These are phyloP conservation scores for Choreutis nemorana DNA, from an alignment of 2,888 invertebrate species.

Conservation along the genomic window DNA sequence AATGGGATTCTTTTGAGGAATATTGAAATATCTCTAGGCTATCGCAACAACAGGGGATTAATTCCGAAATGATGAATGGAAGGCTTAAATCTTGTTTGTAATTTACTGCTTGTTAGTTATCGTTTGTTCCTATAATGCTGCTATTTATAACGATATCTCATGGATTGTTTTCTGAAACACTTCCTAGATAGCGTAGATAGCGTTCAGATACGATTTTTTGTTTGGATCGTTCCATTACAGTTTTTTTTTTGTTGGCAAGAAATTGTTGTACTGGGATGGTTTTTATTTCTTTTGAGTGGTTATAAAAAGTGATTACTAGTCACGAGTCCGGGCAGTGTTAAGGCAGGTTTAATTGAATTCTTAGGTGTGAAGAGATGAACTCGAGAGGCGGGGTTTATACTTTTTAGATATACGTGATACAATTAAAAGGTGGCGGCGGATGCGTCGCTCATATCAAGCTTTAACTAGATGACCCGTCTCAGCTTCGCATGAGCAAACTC, in stretches of 20 bases:
- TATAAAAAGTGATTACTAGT: constrained; percentile 55
- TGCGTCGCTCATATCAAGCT: too few species aligned
- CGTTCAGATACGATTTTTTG: too few species aligned
- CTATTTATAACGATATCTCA: constrained; percentile 14
- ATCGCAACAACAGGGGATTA: constrained; percentile 38
- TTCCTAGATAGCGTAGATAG: too few species aligned
- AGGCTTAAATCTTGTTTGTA: constrained; percentile 44
- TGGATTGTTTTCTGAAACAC: too few species aligned
- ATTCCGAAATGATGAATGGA: constrained; percentile 49
- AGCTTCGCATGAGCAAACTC: too few species aligned
- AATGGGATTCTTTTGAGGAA: constrained; percentile 52
- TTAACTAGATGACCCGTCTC: too few species aligned
- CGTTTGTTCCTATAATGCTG: constrained; percentile 28
- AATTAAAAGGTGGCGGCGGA: too few species aligned
- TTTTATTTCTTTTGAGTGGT: constrained; percentile 27
- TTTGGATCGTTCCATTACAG: too few species aligned
- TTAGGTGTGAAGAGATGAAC: constrained; percentile 49
- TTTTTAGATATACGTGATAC: constrained; percentile 25
- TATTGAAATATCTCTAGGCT: constrained; percentile 57
- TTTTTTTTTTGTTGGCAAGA: too few species aligned
- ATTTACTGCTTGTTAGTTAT: constrained; percentile 46
- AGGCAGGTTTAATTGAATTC: constrained; percentile 60
- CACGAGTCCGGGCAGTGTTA: constrained; percentile 43
- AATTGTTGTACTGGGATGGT: constrained; percentile 1
- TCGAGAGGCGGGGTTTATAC: constrained; percentile 22